Evolutionary conservation across 2,888 invertebrate genomes (phyloP), one percentile per base, ranked within the genome.

Genomic region (Drosophila birchii): DNA sequence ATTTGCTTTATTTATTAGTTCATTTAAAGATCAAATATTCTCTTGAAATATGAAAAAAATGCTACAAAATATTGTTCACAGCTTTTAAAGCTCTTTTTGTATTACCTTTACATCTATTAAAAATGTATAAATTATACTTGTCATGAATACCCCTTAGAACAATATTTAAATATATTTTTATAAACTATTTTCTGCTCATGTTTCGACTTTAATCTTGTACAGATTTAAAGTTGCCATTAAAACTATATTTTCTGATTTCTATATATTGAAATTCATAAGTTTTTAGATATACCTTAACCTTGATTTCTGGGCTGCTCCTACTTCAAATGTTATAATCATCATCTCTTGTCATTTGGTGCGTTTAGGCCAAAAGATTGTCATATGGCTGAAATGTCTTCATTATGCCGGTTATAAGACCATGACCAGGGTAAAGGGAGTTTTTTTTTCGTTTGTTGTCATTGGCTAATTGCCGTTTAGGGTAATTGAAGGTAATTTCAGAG

Each of bases 361-460:
- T 74, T 73, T 68, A 62, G 58, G 53, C 59, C 56, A 32, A 32
- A 81, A 81, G 78, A 81, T 81, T 78, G 75, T 66, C 72, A 68
- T 81, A 80, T 78, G 70, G 72, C 62, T 56, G 45, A 70, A 86
- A 87, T 87, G 75, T 81, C 84, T 81, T 80, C 57, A 84, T 81
- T 78, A 75, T 45, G 51, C 20, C 71, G 36, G 68, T 80, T 72
- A 76, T 54, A 74, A 67, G 77, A 87, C 82, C 83, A 78, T 84
- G 82, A 85, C 85, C 59, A 71, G 66, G 54, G 60, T 47, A 62
- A 18, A 44, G 44, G 39, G 34, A 49, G 64, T 53, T 71, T 74
- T 78, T 20, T 7, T 56, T 32, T 44, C 23, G 3, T 49, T 49
- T 47, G 32, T 29, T 29, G 47, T 45, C 43, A 11, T 36, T 23